phyloP scores from a whole-genome alignment of 2,888 invertebrate genomes.

The Tupiocoris notatus region DNA sequence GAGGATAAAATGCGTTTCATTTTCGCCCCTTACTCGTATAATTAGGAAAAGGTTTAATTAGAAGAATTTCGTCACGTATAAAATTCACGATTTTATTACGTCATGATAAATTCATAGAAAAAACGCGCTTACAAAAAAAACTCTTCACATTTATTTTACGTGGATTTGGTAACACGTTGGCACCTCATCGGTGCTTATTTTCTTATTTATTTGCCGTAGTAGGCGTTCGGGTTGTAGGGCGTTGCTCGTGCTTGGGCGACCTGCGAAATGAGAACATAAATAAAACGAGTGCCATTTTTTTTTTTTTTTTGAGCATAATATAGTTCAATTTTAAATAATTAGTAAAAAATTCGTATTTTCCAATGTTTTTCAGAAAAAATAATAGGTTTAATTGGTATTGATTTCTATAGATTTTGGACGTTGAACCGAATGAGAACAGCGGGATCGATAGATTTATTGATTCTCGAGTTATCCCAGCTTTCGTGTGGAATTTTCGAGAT shows the following conservation, averaged over 20 bases:
- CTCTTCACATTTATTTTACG: constrained; percentile 40
- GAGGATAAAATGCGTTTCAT: neutral
- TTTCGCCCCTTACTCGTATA: no score
- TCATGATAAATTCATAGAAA: constrained; percentile 11
- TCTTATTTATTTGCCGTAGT: constrained; percentile 35
- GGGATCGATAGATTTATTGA: no score
- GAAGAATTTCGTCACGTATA: constrained; percentile 10
- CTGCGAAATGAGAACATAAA: constrained; percentile 32
- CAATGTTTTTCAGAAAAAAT: no score
- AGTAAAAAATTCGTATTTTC: neutral
- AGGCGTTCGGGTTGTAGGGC: constrained; percentile 37
- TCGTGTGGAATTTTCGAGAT: no score
- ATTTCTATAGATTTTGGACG: no score
- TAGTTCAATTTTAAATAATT: neutral
- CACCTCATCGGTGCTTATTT: neutral
- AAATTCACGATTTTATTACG: constrained; percentile 11
- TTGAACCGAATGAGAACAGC: no score
- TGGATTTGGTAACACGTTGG: constrained; percentile 43
- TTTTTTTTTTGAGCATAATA: no score
- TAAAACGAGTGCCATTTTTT: no score
- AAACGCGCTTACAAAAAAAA: constrained; percentile 27
- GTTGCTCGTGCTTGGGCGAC: constrained; percentile 44
- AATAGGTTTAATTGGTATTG: no score
- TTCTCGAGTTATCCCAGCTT: no score
- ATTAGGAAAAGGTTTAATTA: neutral